phyloP scores from a whole-genome alignment of 1,140 invertebrate species.

The Oncopodura yosiiana region DNA sequence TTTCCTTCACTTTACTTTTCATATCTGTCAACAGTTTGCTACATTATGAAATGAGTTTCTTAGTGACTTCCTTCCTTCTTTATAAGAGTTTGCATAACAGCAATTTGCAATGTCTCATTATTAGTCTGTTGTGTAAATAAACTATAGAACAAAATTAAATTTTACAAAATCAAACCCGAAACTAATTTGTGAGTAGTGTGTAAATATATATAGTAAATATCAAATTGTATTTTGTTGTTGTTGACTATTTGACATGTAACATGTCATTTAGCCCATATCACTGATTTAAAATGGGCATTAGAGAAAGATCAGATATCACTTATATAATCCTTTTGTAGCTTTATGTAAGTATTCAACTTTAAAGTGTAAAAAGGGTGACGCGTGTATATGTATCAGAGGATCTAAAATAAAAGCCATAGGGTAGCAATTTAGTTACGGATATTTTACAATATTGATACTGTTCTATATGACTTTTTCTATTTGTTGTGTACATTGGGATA shows the following conservation, averaged over 20 bases:
- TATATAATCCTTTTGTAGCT: too few species aligned
- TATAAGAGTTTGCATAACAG: background rate
- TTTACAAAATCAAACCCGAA: background rate
- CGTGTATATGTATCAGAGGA: background rate
- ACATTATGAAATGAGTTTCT: background rate
- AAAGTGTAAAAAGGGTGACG: too few species aligned
- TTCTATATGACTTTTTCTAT: too few species aligned
- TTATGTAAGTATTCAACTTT: too few species aligned
- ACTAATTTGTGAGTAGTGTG: background rate
- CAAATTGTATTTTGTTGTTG: too few species aligned
- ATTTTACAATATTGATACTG: background rate
- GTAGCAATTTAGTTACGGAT: background rate
- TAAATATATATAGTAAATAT: background rate
- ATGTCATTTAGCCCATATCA: too few species aligned
- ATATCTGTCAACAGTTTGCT: background rate
- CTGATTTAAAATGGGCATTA: too few species aligned
- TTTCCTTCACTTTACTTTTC: slow-evolving; percentile 4
- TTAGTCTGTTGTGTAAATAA: background rate
- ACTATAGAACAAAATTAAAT: background rate
- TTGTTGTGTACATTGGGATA: background rate
- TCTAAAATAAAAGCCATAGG: background rate
- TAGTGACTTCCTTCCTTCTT: background rate
- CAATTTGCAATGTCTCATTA: background rate
- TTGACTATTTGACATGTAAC: too few species aligned
- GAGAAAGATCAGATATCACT: too few species aligned